Evolutionary conservation across 2,888 invertebrate species (phyloP), one percentile per base, ranked within the genome.

Genomic region (Drosophila emarginata): DNA sequence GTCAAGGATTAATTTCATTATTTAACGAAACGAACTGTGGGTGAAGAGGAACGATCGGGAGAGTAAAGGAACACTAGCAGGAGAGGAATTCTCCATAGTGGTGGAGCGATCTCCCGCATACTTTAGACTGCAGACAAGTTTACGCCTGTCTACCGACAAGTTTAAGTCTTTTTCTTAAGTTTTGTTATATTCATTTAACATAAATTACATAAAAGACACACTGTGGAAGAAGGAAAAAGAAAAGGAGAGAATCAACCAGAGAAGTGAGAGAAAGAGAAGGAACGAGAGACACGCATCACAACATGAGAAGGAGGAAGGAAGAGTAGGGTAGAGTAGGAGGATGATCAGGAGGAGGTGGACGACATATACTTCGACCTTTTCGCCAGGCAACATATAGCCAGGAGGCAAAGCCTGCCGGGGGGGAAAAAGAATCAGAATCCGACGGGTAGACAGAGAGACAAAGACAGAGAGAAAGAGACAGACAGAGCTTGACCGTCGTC

Each of bases 1-100:
- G 89, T 90, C 90, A 89, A 88, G 90, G 90, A 90, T 90, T 90
- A 90, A 90, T 90, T 90, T 90, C 89, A 89, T 90, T 90, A 90
- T 89, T 89, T 87, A 76, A 80, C 59, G 54, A 72, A 73, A 73
- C 61, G 62, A 66, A 61, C 72, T 1, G 32, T 9, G 32, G 32
- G 11, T 2, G 9, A 32, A 32, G 32, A 32, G 32, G 32, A 32
- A 11, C 2, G 23, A 23, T 2, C 23, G 4, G 28, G 28, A 28
- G 32, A 54, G 61, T 59, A 56, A 11, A 11, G 2, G n/a, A 74
- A 74, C 52, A 26, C n/a, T n/a, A n/a, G n/a, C n/a, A n/a, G n/a
- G 26, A 5, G 26, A 26, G 51, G 40, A 40, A 40, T 40, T 14
- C 40, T 7, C 4, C 23, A 40, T 11, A n/a, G 12, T 18, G 40